Conservation (phyloP, 2,113 vertebrate genomes). For the Bostrychus sinensis region DNA sequence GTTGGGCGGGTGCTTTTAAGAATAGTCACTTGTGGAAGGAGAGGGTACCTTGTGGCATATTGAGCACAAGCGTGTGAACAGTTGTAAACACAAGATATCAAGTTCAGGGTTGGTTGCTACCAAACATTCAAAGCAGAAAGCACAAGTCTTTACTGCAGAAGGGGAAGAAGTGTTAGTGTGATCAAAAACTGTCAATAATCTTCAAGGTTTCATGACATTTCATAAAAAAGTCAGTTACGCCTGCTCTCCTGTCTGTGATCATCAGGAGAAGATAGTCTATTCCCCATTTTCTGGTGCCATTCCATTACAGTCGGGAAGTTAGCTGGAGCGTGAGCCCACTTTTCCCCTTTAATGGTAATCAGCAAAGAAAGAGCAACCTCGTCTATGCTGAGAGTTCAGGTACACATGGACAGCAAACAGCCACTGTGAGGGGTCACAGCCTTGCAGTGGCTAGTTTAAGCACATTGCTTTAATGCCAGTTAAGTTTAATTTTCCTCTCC, state of each 20-base stretch:
- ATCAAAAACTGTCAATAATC: slow-evolving; percentile 55
- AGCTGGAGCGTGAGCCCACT: slow-evolving; percentile 41
- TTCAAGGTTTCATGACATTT: slow-evolving; percentile 57
- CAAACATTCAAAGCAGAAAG: slow-evolving; percentile 82
- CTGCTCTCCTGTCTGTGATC: slow-evolving; percentile 44
- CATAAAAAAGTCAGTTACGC: slow-evolving; percentile 42
- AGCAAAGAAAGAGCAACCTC: slow-evolving; percentile 55
- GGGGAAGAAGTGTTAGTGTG: slow-evolving; percentile 54
- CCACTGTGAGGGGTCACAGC: slow-evolving; percentile 56
- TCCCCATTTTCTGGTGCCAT: slow-evolving; percentile 36
- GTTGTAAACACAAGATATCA: slow-evolving; percentile 69
- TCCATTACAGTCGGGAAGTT: slow-evolving; percentile 49
- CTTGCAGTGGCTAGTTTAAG: slow-evolving; percentile 60
- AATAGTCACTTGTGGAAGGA: background rate
- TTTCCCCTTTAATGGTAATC: slow-evolving; percentile 56
- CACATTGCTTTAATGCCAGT: slow-evolving; percentile 47
- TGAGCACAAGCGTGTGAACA: slow-evolving; percentile 68
- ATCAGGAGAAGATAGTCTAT: slow-evolving; percentile 42
- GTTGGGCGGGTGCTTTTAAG: slow-evolving; percentile 22
- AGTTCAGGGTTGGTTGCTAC: slow-evolving; percentile 74
- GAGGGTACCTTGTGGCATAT: slow-evolving; percentile 37
- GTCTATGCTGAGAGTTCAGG: slow-evolving; percentile 67
- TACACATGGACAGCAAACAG: slow-evolving; percentile 37
- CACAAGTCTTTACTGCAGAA: slow-evolving; percentile 69
- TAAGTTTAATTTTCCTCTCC: slow-evolving; percentile 27